These are phyloP conservation scores for Loriculus beryllinus DNA, from an alignment of 2,797 vertebrate species.

Conservation along the genomic window DNA sequence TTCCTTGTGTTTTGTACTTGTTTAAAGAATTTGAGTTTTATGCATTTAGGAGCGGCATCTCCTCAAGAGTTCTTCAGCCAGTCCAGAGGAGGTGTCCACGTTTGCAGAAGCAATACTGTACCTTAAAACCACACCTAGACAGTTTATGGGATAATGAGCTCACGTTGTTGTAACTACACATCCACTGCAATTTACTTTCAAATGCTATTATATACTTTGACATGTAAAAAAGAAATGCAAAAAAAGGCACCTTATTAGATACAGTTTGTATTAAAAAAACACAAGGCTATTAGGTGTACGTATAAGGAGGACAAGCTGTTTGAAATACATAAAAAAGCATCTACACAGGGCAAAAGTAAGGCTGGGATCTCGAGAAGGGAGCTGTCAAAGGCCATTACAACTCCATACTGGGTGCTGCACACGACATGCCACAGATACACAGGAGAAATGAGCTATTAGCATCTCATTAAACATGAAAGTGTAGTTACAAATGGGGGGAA, in stretches of 20 bases:
- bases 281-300: background rate
- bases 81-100: fast-evolving
- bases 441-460: background rate
- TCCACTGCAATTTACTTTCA: background rate
- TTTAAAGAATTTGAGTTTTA: background rate
- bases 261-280: background rate
- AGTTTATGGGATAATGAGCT: background rate
- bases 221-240: background rate
- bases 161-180: background rate
- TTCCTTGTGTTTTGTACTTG: background rate
- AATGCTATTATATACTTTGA: background rate
- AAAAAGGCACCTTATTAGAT: background rate
- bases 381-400: background rate
- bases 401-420: background rate
- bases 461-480: background rate
- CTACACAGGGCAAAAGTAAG: background rate
- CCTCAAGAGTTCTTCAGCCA: background rate
- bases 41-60: background rate
- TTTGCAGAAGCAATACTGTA: background rate
- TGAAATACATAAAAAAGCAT: background rate
- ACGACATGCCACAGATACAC: background rate
- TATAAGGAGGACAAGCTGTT: background rate
- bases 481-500: background rate
- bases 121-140: background rate
- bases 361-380: background rate